Conservation (phyloP, 2,113 vertebrate species). For the Mystacornis crossleyi region DNA sequence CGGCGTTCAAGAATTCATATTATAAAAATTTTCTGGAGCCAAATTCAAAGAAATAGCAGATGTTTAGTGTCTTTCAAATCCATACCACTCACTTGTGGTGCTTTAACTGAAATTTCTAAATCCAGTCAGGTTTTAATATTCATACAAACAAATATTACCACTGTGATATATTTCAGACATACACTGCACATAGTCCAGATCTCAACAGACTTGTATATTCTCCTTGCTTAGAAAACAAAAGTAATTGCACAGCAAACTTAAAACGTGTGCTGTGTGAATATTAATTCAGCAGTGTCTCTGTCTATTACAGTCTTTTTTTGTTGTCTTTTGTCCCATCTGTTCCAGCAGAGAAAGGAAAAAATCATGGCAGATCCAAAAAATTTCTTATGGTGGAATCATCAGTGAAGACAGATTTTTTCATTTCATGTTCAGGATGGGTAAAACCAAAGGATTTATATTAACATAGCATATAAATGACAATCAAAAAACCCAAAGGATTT, state of each 20-base stretch:
- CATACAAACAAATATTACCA: neutral
- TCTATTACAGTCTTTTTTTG: neutral
- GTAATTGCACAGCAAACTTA: neutral
- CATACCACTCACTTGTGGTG: neutral
- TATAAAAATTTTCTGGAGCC: neutral
- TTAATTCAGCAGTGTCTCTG: neutral
- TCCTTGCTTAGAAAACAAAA: neutral
- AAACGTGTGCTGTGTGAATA: neutral
- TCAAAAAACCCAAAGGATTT: neutral
- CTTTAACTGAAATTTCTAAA: slow-evolving; percentile 9
- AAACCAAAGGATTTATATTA: neutral
- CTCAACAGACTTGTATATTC: neutral
- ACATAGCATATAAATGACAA: neutral
- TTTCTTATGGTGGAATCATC: neutral
- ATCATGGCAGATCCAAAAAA: neutral
- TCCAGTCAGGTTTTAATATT: neutral
- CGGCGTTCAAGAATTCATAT: neutral
- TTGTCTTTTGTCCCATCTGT: slow-evolving; percentile 32
- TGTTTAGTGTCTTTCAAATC: neutral
- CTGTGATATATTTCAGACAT: neutral
- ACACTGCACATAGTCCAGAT: neutral
- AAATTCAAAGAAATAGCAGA: neutral
- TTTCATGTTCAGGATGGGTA: neutral
- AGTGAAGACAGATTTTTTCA: neutral
- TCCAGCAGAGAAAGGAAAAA: slow-evolving; percentile 21